Conservation (phyloP, 2,113 vertebrate species). For the Lathamus discolor region DNA sequence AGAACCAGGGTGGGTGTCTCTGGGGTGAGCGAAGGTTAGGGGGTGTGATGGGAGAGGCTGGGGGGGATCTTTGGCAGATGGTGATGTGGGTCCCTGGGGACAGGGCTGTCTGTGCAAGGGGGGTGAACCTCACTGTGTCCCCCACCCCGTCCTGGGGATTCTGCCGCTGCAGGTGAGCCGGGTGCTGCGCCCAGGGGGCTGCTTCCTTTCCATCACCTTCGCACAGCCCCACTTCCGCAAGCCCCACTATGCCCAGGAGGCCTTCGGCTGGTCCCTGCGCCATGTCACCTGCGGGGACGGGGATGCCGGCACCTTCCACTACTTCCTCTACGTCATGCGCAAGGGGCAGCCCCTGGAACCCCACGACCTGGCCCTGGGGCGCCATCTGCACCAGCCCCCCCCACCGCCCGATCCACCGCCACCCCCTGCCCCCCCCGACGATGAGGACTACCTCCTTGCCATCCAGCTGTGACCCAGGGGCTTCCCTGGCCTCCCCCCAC, state of each 20-base stretch:
- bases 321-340: constrained; percentile 86
- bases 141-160: neutral
- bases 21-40: neutral
- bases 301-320: constrained; percentile 76
- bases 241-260: constrained; percentile 81
- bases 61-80: neutral
- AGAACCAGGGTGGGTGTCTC: neutral
- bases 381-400: constrained; percentile 53
- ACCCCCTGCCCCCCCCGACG: neutral
- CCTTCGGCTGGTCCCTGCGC: constrained; percentile 85
- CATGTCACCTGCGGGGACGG: constrained; percentile 77
- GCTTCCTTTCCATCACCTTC: constrained; percentile 89
- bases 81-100: neutral
- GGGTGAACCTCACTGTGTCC: neutral
- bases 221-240: constrained; percentile 88
- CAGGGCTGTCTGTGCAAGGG: neutral
- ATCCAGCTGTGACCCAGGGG: constrained; percentile 74
- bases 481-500: neutral
- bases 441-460: constrained; percentile 82
- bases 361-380: constrained; percentile 76
- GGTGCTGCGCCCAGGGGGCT: constrained; percentile 82
- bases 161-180: constrained; percentile 81
- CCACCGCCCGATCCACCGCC: neutral
- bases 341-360: constrained; percentile 83
- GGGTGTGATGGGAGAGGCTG: neutral